Percentiles rank a stretch among this genome's conserved stretches.
Evolutionary conservation across 2,113 vertebrate genomes (phyloP).

Genomic region (Phalacrocorax pelagicus): DNA sequence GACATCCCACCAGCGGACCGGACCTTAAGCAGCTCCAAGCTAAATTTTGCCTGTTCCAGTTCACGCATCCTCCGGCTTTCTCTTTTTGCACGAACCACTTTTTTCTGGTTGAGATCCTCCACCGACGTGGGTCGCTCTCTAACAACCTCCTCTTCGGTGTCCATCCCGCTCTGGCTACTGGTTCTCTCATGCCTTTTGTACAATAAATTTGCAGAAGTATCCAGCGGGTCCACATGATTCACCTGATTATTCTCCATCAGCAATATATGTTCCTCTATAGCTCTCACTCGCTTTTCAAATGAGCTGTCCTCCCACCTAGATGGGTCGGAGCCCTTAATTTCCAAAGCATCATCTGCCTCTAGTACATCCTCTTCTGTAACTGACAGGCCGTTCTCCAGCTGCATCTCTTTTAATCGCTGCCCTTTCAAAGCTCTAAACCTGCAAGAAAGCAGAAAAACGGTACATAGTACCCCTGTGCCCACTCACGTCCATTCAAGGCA

Average conservation of each 20-base stretch:
- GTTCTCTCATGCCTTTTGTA: constrained; percentile 64
- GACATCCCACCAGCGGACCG: constrained; percentile 84
- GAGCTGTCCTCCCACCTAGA: constrained; percentile 85
- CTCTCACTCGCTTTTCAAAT: constrained; percentile 76
- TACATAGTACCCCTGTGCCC: neutral
- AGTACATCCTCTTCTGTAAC: constrained; percentile 41
- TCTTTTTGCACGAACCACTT: constrained; percentile 88
- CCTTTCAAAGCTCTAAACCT: constrained; percentile 83
- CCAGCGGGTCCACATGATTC: constrained; percentile 36
- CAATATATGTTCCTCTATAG: constrained; percentile 65
- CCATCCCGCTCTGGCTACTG: constrained; percentile 70
- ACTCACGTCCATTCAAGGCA: neutral
- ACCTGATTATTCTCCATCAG: constrained; percentile 55
- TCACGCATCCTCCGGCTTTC: constrained; percentile 95
- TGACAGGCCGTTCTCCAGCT: constrained; percentile 74
- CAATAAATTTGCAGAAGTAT: constrained; percentile 9
- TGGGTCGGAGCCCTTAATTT: constrained; percentile 82
- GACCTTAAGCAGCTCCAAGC: constrained; percentile 93
- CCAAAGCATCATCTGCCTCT: constrained; percentile 57
- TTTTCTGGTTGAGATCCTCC: constrained; percentile 90
- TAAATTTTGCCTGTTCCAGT: constrained; percentile 95
- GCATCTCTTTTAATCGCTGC: constrained; percentile 71
- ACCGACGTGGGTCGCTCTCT: constrained; percentile 82
- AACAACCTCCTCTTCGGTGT: constrained; percentile 72
- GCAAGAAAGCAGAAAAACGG: constrained; percentile 30